Evolutionary conservation across 2,888 invertebrate genomes (phyloP).

Genomic region (Amiota communis): DNA sequence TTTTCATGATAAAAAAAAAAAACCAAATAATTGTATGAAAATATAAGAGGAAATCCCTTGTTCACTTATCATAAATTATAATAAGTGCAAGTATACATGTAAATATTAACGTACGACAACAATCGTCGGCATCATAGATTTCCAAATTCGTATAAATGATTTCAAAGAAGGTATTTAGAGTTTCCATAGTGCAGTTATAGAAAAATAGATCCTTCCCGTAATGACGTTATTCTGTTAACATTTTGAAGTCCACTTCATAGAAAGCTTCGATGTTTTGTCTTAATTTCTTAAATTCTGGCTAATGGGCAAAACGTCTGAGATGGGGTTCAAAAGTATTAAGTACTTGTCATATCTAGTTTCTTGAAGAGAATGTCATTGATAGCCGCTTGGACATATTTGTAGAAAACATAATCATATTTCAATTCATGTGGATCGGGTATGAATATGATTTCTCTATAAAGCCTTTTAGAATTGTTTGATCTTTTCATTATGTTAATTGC

Average conservation of each 20-base stretch:
- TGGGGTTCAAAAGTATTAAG: neutral
- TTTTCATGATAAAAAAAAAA: no score
- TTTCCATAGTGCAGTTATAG: no score
- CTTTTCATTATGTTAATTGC: neutral
- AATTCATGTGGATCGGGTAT: neutral
- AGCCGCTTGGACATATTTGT: neutral
- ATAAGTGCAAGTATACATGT: neutral
- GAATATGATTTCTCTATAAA: neutral
- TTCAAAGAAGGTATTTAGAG: no score
- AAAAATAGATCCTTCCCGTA: no score
- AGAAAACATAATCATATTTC: neutral
- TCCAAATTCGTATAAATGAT: no score
- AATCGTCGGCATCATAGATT: neutral
- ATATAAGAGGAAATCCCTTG: no score
- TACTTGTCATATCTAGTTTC: neutral
- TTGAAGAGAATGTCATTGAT: neutral
- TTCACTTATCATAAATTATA: neutral
- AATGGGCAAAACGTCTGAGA: neutral
- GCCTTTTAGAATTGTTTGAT: neutral
- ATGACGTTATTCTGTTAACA: no score
- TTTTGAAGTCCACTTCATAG: no score
- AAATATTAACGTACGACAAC: neutral
- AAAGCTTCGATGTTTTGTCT: no score
- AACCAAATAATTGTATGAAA: no score
- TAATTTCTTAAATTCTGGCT: neutral